Percentiles rank a stretch among this genome's conserved stretches.
Evolutionary conservation across 2,113 vertebrate species (phyloP).

Genomic region (Oriolus oriolus): DNA sequence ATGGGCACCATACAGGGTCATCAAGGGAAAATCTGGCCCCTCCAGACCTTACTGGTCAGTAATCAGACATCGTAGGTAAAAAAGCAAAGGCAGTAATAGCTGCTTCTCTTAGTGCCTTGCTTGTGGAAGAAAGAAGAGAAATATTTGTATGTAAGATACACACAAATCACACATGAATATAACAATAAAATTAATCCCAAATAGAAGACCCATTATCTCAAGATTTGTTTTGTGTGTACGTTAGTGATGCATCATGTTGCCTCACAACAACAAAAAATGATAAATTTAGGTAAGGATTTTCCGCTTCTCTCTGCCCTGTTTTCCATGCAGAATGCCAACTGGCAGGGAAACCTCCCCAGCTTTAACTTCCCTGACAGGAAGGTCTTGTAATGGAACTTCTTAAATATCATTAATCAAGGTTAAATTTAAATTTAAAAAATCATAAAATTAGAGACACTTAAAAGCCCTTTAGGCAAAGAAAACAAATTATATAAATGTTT

Average conservation of each 20-base stretch:
- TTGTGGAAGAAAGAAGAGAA: not conserved
- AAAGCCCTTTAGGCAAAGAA: not conserved
- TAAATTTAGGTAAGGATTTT: constrained; percentile 39
- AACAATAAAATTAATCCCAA: not conserved
- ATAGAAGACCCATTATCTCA: not conserved
- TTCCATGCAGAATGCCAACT: constrained; percentile 66
- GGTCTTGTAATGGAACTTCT: constrained; percentile 17
- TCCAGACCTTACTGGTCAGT: not conserved
- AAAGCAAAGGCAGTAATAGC: not conserved
- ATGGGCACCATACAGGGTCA: rapidly evolving
- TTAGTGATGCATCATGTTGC: not conserved
- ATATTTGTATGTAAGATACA: not conserved
- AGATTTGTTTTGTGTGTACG: not conserved
- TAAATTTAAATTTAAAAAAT: not conserved
- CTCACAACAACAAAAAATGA: constrained; percentile 22
- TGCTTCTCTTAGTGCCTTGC: not conserved
- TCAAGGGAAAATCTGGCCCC: not conserved
- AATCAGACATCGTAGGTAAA: not conserved
- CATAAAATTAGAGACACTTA: not conserved
- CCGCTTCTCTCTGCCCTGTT: constrained; percentile 51
- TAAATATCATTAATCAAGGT: constrained; percentile 41
- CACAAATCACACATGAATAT: not conserved
- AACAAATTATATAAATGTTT: not conserved
- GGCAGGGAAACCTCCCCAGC: constrained; percentile 59
- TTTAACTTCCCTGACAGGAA: constrained; percentile 67